Base-by-base conservation (phyloP, 2,888 invertebrate species). In the Eupsilia transversa region DNA sequence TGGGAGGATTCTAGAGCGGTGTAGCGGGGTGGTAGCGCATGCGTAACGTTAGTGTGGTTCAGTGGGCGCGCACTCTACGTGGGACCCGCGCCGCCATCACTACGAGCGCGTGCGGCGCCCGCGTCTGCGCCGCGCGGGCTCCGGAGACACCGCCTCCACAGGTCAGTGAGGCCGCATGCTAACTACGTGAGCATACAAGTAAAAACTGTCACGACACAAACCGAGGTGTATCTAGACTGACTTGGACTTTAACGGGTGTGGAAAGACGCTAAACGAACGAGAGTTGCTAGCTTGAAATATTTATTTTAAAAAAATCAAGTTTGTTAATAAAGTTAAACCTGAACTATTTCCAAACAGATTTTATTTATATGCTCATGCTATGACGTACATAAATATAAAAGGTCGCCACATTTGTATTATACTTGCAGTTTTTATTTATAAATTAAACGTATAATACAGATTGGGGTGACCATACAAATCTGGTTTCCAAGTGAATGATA, bases 51-150 rank as follows among this genome's bases (percentile, higher is more conserved):
- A 94, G 94, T 94, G 83, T 93, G 93, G 95, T 95, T 91, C 94
- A 96, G 96, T 96, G 96, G 96, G 96, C 90, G 95, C 95, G 89
- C 95, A 95, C 96, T 98, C 98, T 72, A 98, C 98, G 92, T 98
- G 98, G 98, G 98, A 98, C 96, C 98, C 98, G 87, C 97, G 98
- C 85, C 97, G 98, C 75, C 98, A 98, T 93, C 98, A 98, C 97
- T 98, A 98, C 96, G 98, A 98, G 97, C 98, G 98, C 94, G 97
- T 98, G 93, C 98, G 98, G 91, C 97, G 98, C 89, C 97, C 97
- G 87, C 91, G 97, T 89, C 95, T 97, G 91, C 97, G 97, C 92
- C 97, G 97, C 88, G 95, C 96, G 81, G 98, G 97, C 88, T 97
- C 97, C 89, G 97, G 97, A 87, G 97, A 97, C 92, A 97, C 97